Conservation (phyloP, 2,888 invertebrate genomes). For the Colletes collaris region DNA sequence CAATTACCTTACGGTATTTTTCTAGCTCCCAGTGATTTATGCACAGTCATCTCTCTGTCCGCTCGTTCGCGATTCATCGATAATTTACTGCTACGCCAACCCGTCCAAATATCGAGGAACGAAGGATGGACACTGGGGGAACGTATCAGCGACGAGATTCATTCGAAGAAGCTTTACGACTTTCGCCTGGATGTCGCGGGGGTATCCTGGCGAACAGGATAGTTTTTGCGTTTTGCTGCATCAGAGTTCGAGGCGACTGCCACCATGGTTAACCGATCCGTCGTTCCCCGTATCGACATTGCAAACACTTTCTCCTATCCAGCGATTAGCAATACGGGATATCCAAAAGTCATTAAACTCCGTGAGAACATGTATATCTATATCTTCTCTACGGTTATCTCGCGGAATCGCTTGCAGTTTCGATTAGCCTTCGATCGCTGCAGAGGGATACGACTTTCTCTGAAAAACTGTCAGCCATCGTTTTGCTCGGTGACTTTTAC, state of each 20-base stretch:
- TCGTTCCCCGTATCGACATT: conserved; percentile 42
- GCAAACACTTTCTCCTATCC: conserved; percentile 64
- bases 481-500: neutral
- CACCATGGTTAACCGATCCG: conserved; percentile 17
- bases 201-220: conserved; percentile 14
- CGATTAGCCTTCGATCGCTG: conserved; percentile 18
- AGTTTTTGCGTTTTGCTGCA: neutral
- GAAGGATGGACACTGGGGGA: too few relatives aligned
- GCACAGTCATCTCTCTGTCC: conserved; percentile 19
- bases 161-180: conserved; percentile 41
- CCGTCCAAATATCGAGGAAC: conserved; percentile 47
- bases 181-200: conserved; percentile 50
- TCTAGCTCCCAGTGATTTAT: conserved; percentile 50
- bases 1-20: conserved; percentile 29
- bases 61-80: conserved; percentile 46
- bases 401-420: conserved; percentile 16
- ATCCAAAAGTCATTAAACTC: conserved; percentile 66
- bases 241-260: conserved; percentile 20
- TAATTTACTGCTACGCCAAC: conserved; percentile 53
- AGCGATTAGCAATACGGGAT: conserved; percentile 53
- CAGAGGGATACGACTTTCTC: conserved; percentile 29
- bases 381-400: conserved; percentile 8
- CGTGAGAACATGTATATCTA: conserved; percentile 46
- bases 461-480: conserved; percentile 5
- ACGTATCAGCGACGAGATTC: neutral